Base-by-base conservation (phyloP, 2,888 invertebrate genomes). In the Cyaniris semiargus region DNA sequence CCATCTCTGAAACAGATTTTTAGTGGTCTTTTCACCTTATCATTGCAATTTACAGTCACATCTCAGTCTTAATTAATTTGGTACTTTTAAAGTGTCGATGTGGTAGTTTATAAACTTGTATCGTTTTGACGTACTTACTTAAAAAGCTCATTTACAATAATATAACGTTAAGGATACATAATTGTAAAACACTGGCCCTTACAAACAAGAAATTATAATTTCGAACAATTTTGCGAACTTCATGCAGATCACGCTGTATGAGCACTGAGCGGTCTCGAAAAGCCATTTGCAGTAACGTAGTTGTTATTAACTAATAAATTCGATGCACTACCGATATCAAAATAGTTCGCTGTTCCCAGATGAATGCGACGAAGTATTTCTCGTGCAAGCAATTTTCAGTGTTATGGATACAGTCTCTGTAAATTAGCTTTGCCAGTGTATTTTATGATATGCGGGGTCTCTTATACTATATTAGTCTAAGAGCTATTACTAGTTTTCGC, bases 361-460 rank as follows among this genome's bases (percentile, higher is more conserved):
- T 53, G 48, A 74, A 74, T 74, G 48, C 74, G 15, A 48, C 48
- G 44, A 53, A 74, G 23, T 74, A 27, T 66, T 27, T 74, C 74
- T 74, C 27, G 48, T 74, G n/a, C 15, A 53, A 74, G 74, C 74
- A 74, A 74, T 53, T 44, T 34, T 74, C 74, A 27, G 48, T 74
- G 74, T 48, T 74, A 74, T 74, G 74, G 48, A 74, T 44, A 74
- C 74, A 74, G 74, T 48, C 44, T 48, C 74, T 48, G 53, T 74
- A 53, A 74, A 74, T 53, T 74, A 74, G 48, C 48, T 74, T 74
- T 74, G 53, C 74, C 74, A 48, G 74, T 74, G 74, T 74, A 53
- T 48, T 74, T 74, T 74, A 74, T 48, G 74, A 53, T 27, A 48
- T 48, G n/a, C 44, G 71, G 38, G 38, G 38, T 72, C 21, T 72